phyloP scores from a whole-genome alignment of 1,140 invertebrate species.

The Wasmannia auropunctata region DNA sequence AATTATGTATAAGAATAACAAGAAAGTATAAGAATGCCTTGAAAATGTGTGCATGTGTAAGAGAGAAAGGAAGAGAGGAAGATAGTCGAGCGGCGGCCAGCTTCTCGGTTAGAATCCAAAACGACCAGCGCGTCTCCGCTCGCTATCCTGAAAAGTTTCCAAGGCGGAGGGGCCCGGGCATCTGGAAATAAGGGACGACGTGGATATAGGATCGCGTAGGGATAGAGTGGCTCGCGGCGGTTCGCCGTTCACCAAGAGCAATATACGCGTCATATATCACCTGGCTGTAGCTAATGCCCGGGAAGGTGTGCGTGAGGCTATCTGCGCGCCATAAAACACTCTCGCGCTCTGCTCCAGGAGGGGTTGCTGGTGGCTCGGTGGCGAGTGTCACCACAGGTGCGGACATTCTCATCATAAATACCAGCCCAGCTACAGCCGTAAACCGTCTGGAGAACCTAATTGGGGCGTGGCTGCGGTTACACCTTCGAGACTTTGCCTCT shows the following conservation, averaged over 20 bases:
- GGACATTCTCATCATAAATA: constrained; percentile 85
- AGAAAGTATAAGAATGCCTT: background rate
- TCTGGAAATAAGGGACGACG: constrained; percentile 65
- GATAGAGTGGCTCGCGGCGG: constrained; percentile 69
- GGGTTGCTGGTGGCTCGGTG: constrained; percentile 74
- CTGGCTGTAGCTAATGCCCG: constrained; percentile 75
- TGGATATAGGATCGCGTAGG: constrained; percentile 67
- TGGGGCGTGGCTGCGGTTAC: constrained; percentile 82
- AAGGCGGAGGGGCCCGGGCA: constrained; percentile 23
- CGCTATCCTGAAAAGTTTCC: constrained; percentile 40
- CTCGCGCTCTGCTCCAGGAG: constrained; percentile 66
- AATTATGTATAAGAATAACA: background rate
- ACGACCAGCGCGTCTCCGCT: background rate
- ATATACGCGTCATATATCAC: constrained; percentile 78
- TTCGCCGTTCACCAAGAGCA: constrained; percentile 68
- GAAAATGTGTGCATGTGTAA: background rate
- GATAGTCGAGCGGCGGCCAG: background rate
- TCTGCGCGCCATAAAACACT: constrained; percentile 80
- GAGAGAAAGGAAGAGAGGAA: background rate
- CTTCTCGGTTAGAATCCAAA: constrained; percentile 37
- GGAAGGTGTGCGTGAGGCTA: constrained; percentile 80
- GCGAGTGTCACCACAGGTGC: constrained; percentile 83
- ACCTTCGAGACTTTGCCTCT: constrained; percentile 76
- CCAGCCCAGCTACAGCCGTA: constrained; percentile 69
- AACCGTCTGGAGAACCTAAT: constrained; percentile 80